phyloP scores from a whole-genome alignment of 2,888 invertebrate genomes.

The Agrilus cyanescens region DNA sequence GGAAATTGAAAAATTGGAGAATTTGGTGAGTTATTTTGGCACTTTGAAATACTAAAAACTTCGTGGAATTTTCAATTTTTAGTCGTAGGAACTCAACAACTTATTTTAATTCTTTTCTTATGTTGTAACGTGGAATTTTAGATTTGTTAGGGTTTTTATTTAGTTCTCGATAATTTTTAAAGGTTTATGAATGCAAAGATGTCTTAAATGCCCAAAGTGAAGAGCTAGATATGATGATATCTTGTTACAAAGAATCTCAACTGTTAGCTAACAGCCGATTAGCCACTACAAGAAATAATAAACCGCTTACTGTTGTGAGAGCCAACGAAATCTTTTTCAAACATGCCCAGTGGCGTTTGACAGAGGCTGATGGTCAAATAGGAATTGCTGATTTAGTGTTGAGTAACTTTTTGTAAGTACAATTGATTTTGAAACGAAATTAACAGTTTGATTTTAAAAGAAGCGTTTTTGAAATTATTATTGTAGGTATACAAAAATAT shows the following conservation, averaged over 20 bases:
- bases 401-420: constrained; percentile 78
- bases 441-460: too few relatives aligned
- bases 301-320: constrained; percentile 65
- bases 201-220: constrained; percentile 78
- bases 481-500: constrained; percentile 82
- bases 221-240: constrained; percentile 90
- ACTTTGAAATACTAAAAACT: too few relatives aligned
- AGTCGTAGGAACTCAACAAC: neutral
- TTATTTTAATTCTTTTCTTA: neutral
- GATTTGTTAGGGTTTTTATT: too few relatives aligned
- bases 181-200: constrained; percentile 84
- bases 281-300: constrained; percentile 54
- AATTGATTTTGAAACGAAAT: too few relatives aligned
- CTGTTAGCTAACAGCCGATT: constrained; percentile 46
- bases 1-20: constrained; percentile 61
- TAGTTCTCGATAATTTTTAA: too few relatives aligned
- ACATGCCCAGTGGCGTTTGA: constrained; percentile 94
- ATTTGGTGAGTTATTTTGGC: constrained; percentile 39
- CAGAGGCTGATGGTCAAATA: constrained; percentile 94
- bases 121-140: neutral
- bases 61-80: too few relatives aligned
- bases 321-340: constrained; percentile 96
- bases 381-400: constrained; percentile 94
- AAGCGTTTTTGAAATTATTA: too few relatives aligned
- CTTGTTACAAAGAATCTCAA: constrained; percentile 78